These are phyloP conservation scores for Sclerurus mexicanus DNA, from an alignment of 2,113 vertebrate species.

Conservation along the genomic window DNA sequence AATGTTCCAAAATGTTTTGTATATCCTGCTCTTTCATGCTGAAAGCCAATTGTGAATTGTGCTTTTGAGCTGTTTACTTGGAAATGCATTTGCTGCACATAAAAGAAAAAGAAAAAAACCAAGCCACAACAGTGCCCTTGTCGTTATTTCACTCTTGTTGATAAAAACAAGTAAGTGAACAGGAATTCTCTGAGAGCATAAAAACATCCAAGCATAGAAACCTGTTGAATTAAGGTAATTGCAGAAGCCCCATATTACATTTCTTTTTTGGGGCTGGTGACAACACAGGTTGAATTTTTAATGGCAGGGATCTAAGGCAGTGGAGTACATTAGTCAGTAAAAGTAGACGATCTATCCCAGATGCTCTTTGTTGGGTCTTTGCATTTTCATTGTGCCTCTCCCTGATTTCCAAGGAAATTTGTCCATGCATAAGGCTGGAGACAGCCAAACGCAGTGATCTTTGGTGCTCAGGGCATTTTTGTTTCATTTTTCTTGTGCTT, in stretches of 20 bases:
- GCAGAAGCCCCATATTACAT: neutral
- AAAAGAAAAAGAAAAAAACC: neutral
- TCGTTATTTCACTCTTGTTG: neutral
- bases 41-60: neutral
- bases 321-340: neutral
- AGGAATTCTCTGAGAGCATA: neutral
- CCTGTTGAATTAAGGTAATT: neutral
- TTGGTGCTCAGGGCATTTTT: neutral
- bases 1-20: neutral
- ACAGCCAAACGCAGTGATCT: neutral
- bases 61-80: conserved; percentile 3
- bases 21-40: neutral
- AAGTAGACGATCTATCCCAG: neutral
- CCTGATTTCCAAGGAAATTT: neutral
- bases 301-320: neutral
- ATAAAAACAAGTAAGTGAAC: neutral
- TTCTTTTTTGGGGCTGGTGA: neutral
- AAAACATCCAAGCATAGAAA: neutral
- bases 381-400: neutral
- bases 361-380: neutral
- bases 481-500: neutral
- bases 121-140: neutral
- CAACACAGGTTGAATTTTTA: neutral
- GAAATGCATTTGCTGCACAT: neutral
- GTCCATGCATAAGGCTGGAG: neutral